phyloP scores from a whole-genome alignment of 2,113 vertebrate genomes.

The Pteruthius melanotis region DNA sequence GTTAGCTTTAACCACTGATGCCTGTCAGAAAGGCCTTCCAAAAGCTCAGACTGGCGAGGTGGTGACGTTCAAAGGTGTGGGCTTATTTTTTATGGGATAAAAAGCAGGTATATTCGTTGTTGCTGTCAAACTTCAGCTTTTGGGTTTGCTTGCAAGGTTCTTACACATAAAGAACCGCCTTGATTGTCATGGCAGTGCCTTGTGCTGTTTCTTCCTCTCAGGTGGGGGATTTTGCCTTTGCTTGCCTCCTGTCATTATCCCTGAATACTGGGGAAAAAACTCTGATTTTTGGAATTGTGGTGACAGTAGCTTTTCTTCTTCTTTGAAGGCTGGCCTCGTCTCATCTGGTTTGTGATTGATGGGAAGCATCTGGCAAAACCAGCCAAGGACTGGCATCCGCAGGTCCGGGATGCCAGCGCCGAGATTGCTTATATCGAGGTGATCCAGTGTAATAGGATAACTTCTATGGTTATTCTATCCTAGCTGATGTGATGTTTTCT shows the following conservation, averaged over 20 bases:
- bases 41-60: conserved; percentile 95
- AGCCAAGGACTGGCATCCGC: conserved; percentile 89
- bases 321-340: conserved; percentile 87
- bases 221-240: not conserved
- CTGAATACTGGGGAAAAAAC: not conserved
- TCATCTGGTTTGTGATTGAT: conserved; percentile 94
- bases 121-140: not conserved
- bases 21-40: conserved; percentile 94
- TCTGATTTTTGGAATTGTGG: not conserved
- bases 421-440: conserved; percentile 94
- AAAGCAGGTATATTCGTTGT: not conserved
- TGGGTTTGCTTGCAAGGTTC: not conserved
- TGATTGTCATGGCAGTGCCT: not conserved
- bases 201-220: not conserved
- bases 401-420: conserved; percentile 77
- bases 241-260: not conserved
- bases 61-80: conserved; percentile 90
- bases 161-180: not conserved
- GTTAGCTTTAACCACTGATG: conserved; percentile 91
- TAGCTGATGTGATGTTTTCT: not conserved
- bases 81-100: not conserved
- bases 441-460: not conserved
- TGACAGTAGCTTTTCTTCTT: not conserved
- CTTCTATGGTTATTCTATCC: fast-evolving
- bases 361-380: conserved; percentile 94